These are phyloP conservation scores for Saccostrea cuccullata DNA, from an alignment of 1,140 invertebrate genomes.

Conservation along the genomic window DNA sequence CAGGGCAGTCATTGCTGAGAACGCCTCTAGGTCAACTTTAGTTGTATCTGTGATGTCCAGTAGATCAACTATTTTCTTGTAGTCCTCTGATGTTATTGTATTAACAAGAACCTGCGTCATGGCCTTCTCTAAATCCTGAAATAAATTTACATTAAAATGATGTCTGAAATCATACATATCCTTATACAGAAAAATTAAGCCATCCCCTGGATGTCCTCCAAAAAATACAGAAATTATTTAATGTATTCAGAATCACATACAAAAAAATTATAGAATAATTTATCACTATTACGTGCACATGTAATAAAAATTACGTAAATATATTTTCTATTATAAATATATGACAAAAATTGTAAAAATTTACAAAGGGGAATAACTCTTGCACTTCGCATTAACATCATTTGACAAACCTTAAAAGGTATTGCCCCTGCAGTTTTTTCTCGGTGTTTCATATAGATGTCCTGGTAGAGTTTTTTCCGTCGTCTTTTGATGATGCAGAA, in stretches of 20 bases:
- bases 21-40: constrained; percentile 67
- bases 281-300: no score
- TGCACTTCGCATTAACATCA: background rate
- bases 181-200: background rate
- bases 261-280: no score
- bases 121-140: constrained; percentile 66
- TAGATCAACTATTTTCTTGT: constrained; percentile 62
- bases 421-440: background rate
- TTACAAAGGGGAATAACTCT: constrained; percentile 5
- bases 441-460: constrained; percentile 15
- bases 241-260: no score
- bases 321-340: no score
- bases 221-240: no score
- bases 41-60: constrained; percentile 62
- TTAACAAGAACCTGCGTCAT: constrained; percentile 69
- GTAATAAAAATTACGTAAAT: no score
- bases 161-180: constrained; percentile 17
- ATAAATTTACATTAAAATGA: background rate
- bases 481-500: constrained; percentile 24
- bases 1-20: constrained; percentile 70
- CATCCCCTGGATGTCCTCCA: no score
- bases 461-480: constrained; percentile 22
- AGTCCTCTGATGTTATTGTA: constrained; percentile 62
- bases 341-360: no score
- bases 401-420: background rate